These are phyloP conservation scores for Mesitornis unicolor DNA, from an alignment of 2,113 vertebrate species.

Conservation along the genomic window DNA sequence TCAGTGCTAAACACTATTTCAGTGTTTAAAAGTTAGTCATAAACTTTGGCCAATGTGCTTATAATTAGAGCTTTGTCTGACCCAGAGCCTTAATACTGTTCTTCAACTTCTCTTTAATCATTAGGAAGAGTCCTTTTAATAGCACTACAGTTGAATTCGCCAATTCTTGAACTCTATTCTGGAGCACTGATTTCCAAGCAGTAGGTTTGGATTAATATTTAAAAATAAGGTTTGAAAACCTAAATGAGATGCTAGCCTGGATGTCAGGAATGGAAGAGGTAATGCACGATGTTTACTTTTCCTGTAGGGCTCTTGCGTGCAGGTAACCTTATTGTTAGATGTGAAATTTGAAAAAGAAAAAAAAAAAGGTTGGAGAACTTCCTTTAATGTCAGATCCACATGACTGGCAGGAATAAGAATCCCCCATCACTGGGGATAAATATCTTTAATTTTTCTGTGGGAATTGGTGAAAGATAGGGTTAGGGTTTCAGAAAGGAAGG, in stretches of 20 bases:
- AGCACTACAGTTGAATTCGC: not conserved
- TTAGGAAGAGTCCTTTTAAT: not conserved
- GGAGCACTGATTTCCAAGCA: not conserved
- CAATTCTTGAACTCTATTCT: not conserved
- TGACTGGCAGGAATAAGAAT: not conserved
- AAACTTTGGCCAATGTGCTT: not conserved
- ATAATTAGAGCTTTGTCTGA: not conserved
- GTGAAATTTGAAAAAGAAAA: not conserved
- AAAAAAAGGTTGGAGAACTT: not conserved
- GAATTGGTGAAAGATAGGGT: not conserved
- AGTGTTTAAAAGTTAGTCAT: not conserved
- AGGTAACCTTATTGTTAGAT: not conserved
- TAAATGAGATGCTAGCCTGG: not conserved
- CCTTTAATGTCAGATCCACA: not conserved
- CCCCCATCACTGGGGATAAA: not conserved
- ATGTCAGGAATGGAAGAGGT: not conserved
- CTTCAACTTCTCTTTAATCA: not conserved
- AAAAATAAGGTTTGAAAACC: not conserved
- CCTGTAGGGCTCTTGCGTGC: not conserved
- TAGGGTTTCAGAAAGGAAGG: not conserved
- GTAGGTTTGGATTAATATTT: not conserved
- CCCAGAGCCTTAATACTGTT: not conserved
- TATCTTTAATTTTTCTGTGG: not conserved
- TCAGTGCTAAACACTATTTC: not conserved
- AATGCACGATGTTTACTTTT: not conserved